Evolutionary conservation across 2,888 invertebrate species (phyloP), one percentile per base, ranked within the genome.

Genomic region (Yponomeuta plumbellus): DNA sequence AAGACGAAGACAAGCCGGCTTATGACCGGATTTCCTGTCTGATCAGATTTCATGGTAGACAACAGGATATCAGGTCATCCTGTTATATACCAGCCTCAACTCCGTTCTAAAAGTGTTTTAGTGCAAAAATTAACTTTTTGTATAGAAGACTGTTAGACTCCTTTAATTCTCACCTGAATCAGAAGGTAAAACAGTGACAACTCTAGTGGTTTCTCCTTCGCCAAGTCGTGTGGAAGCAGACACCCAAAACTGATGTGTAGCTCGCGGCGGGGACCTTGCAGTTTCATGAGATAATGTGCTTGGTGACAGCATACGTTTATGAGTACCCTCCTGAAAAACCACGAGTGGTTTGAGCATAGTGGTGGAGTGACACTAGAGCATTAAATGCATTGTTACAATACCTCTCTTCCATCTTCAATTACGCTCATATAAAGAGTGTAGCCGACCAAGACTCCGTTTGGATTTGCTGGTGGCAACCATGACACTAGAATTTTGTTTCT

Each of bases 361-460:
- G 2, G 26, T 26, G 2, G 5, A 20, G 26, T 40, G n/a, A 61
- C 21, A 52, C 0, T 22, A 34, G 58, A n/a, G 65, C n/a, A 65
- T 26, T 26, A 5, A 1, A 56, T 52, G 64, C 1, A 44, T 26
- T n/a, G 52, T 13, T 64, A 20, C n/a, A 17, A 57, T 73, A 89
- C 93, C 83, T 95, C 95, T 75, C 95, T 92, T 0, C 95, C 95
- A 72, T 95, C 95, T 84, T 95, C 95, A 71, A 96, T 92, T 71
- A 95, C 93, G 73, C 95, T 94, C 95, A 95, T 95, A 77, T 96
- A 96, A 73, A 97, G 94, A 11, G 96, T 96, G 80, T 97, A 97
- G 52, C 95, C 95, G 0, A 95, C 95, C 23, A 97, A 92, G 67
- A 95, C 93, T 22, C 98, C 98, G 80, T 98, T 98, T 61, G 95